Evolutionary conservation across 2,888 invertebrate species (phyloP), one percentile per base, ranked within the genome.

Genomic region (Cybosia mesomella): DNA sequence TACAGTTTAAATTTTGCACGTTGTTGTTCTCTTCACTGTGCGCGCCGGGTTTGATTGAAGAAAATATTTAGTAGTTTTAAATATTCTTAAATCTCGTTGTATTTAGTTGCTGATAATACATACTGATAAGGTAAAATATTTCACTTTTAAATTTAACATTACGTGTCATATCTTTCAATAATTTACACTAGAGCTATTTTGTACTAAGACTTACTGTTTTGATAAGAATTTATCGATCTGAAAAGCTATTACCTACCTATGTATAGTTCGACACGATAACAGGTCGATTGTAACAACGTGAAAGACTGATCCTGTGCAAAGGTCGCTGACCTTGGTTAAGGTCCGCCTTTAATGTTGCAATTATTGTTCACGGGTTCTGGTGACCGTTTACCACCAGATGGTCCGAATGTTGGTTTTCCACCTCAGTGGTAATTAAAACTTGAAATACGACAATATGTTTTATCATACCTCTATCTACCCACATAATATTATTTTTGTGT

Each of bases 401-500:
- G 5, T 39, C 15, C 15, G 2, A 11, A 39, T 39, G 39, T 4
- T 39, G 18, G 7, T 43, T 43, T 43, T 5, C 8, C 7, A 43
- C 43, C 43, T 18, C 8, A 43, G 43, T 43, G 18, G 18, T 43
- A 18, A 18, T 18, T 43, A 18, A 18, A 18, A 18, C 18, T 0
- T 18, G 15, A 18, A 43, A 43, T 43, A 43, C 7, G 28, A 28
- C 28, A 43, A 5, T 3, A 18, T 43, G 18, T 3, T 18, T 4
- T 18, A 43, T 2, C 15, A 15, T 43, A 0, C 13, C 4, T 15
- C 13, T 39, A 13, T 39, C 39, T 43, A 43, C 43, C 43, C 43
- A 43, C 43, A 43, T 43, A 15, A 15, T 39, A 15, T 64, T 66
- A n/a, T n/a, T n/a, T n/a, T n/a, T n/a, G n/a, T n/a, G n/a, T n/a